Evolutionary conservation across 1,140 invertebrate genomes (phyloP).

Genomic region (Agraylea sexmaculata): DNA sequence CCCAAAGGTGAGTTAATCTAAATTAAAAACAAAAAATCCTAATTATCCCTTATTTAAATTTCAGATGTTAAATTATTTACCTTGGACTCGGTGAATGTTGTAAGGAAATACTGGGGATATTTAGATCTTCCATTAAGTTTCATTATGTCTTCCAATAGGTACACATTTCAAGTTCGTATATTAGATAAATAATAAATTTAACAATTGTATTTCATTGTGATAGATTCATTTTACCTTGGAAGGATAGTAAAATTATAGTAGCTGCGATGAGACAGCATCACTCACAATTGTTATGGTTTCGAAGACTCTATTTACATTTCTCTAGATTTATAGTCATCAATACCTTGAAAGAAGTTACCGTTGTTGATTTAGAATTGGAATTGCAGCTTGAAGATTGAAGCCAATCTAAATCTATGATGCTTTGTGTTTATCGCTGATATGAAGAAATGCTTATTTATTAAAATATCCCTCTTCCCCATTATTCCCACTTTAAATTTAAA

Average conservation of each 20-base stretch:
- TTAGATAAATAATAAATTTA: not conserved
- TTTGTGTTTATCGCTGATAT: too few species aligned
- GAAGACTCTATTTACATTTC: slow-evolving; percentile 78
- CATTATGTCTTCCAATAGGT: slow-evolving; percentile 62
- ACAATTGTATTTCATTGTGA: slow-evolving; percentile 14
- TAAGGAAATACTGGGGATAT: slow-evolving; percentile 77
- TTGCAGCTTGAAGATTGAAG: slow-evolving; percentile 56
- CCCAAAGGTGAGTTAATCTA: slow-evolving; percentile 46
- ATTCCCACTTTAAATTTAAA: too few species aligned
- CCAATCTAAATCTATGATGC: too few species aligned
- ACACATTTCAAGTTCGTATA: slow-evolving; percentile 24
- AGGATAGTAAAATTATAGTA: slow-evolving; percentile 44
- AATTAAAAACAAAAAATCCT: slow-evolving; percentile 3
- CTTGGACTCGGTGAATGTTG: slow-evolving; percentile 70
- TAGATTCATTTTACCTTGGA: slow-evolving; percentile 48
- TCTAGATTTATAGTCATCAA: slow-evolving; percentile 87
- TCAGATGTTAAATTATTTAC: slow-evolving; percentile 68
- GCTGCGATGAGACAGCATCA: slow-evolving; percentile 74
- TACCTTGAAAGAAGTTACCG: slow-evolving; percentile 59
- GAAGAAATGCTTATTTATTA: too few species aligned
- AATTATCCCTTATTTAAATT: slow-evolving; percentile 27
- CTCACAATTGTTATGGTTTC: slow-evolving; percentile 88
- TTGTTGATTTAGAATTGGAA: slow-evolving; percentile 61
- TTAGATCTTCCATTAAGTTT: slow-evolving; percentile 73
- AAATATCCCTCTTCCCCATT: too few species aligned